phyloP scores from a whole-genome alignment of 2,113 vertebrate genomes.

The Hippocampus barbouri region DNA sequence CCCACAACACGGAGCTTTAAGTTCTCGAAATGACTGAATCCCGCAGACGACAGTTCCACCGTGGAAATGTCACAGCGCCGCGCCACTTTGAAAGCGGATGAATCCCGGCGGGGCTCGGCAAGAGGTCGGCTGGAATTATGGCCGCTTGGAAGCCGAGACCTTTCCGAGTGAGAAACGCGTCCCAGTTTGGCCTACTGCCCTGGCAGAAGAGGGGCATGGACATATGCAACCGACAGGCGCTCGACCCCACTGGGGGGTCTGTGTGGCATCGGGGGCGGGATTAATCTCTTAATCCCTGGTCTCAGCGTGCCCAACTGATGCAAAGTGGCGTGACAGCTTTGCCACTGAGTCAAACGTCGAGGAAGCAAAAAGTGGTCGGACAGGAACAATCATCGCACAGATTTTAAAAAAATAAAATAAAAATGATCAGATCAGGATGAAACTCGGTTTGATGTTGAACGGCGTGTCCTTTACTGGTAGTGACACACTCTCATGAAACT shows the following conservation, averaged over 20 bases:
- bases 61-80: conserved; percentile 26
- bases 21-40: conserved; percentile 16
- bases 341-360: conserved; percentile 3
- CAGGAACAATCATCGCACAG: neutral
- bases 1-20: conserved; percentile 4
- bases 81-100: conserved; percentile 41
- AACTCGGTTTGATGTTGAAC: neutral
- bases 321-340: conserved; percentile 9
- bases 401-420: neutral
- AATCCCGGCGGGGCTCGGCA: conserved; percentile 35
- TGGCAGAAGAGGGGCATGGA: conserved; percentile 26
- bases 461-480: neutral
- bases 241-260: conserved; percentile 28
- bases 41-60: conserved; percentile 16
- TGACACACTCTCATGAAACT: neutral
- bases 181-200: conserved; percentile 16
- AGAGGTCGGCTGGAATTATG: neutral
- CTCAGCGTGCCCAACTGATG: conserved; percentile 35
- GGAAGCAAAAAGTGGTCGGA: neutral
- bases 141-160: neutral
- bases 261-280: conserved; percentile 35
- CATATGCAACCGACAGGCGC: conserved; percentile 47
- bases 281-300: conserved; percentile 49
- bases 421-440: neutral
- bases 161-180: conserved; percentile 13